Evolutionary conservation across 35 echinoderm and acorn worm species (phyloP), one percentile per base, ranked within the genome.

Genomic region (Patiria miniata): DNA sequence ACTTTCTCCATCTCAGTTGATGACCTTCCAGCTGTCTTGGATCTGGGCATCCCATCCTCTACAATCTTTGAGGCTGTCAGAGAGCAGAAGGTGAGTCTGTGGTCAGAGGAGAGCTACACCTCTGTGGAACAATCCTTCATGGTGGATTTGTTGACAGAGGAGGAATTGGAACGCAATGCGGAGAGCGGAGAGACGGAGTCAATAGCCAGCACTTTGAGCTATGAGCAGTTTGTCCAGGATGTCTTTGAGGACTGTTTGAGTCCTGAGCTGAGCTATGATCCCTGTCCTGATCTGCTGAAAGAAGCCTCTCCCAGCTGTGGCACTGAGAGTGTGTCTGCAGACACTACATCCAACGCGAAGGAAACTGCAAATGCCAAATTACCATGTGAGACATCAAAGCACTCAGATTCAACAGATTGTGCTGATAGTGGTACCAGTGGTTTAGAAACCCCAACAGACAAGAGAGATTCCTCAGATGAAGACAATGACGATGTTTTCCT

Each of bases 21-120:
- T 36, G 86, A 87, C 34, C 82, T 95, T 28, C 22, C 51, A 1
- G 83, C 54, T 2, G 69, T 95, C 17, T 87, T 92, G 15, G 34
- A 51, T 39, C 51, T 88, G 15, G 76, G 53, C 55, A 88, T 95
- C 55, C 86, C 93, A 53, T 57, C 86, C 26, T 95, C 93, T 17
- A 51, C 79, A 23, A 40, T 95, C 39, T 78, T 95, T 37, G 87
- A 81, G 18, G 89, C 85, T 5, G 85, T 95, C 36, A 60, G 82
- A 29, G 89, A 95, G 34, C 81, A 87, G 42, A 91, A 86, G 19
- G 51, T 95, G 16, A 95, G 93, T 22, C 80, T 95, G 0, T 69
- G 81, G n/a, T 88, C 89, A 1, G 82, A 84, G 54, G 82, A 60
- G 19, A 58, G 82, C 30, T 53, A 58, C 82, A 59, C 53, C 15